phyloP scores from a whole-genome alignment of 1,140 invertebrate species.

The Melanaphis sacchari region DNA sequence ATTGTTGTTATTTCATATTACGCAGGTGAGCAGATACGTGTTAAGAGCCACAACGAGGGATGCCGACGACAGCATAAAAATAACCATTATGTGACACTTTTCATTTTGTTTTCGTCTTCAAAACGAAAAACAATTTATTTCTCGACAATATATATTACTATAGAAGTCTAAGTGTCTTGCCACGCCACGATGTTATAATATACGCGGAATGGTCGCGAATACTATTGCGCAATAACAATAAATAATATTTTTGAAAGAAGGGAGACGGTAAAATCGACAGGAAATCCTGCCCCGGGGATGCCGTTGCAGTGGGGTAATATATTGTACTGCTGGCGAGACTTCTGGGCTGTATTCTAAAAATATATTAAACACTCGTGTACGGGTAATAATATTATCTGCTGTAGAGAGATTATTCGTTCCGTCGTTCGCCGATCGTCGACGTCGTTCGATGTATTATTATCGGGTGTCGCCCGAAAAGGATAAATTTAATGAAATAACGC shows the following conservation, averaged over 20 bases:
- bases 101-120: background rate
- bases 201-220: background rate
- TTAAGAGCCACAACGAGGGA: background rate
- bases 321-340: background rate
- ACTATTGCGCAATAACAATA: background rate
- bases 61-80: background rate
- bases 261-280: background rate
- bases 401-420: too few relatives aligned
- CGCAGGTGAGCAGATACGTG: background rate
- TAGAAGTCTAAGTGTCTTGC: too few relatives aligned
- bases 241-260: background rate
- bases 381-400: too few relatives aligned
- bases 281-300: background rate
- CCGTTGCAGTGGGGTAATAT: background rate
- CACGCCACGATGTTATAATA: background rate
- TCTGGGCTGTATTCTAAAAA: too few relatives aligned
- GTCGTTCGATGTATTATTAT: too few relatives aligned
- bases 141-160: background rate
- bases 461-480: too few relatives aligned
- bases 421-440: too few relatives aligned
- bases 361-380: too few relatives aligned
- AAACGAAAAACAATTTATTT: background rate
- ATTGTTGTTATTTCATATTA: too few relatives aligned
- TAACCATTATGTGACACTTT: background rate
- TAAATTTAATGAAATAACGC: too few relatives aligned